Conservation (phyloP, 2,888 invertebrate species). For the Apoda limacodes region DNA sequence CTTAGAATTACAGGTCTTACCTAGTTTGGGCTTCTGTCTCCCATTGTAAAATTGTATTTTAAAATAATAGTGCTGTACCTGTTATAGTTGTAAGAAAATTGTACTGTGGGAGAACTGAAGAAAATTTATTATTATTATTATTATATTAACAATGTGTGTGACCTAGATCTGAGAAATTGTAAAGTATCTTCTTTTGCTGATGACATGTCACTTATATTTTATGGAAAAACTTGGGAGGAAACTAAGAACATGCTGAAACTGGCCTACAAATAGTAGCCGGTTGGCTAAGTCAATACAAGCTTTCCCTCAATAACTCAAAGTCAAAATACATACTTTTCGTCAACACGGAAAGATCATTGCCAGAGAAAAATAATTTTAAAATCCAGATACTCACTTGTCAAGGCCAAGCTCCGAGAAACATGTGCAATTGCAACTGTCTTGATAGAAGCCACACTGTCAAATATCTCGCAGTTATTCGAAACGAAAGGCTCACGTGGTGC, state of each 20-base stretch:
- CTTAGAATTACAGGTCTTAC: no score
- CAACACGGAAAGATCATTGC: no score
- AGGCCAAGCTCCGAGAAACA: not conserved
- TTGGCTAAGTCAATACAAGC: not conserved
- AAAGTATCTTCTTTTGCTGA: constrained; percentile 1
- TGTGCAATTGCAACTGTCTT: not conserved
- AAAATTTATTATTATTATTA: no score
- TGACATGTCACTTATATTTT: constrained; percentile 2
- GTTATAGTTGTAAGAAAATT: no score
- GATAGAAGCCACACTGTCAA: not conserved
- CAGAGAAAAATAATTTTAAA: no score
- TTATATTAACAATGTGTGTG: constrained; percentile 3
- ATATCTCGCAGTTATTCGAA: not conserved
- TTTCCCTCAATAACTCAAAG: not conserved
- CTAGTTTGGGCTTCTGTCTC: no score
- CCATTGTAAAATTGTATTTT: no score
- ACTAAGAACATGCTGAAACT: constrained; percentile 1
- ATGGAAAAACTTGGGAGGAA: not conserved
- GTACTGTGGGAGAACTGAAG: no score
- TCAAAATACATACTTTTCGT: no score
- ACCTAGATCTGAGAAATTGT: not conserved
- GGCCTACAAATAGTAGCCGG: not conserved
- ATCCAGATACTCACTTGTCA: no score
- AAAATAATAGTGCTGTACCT: no score
- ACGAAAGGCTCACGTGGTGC: not conserved